phyloP scores from a whole-genome alignment of 2,113 vertebrate species.

The Ovis canadensis region DNA sequence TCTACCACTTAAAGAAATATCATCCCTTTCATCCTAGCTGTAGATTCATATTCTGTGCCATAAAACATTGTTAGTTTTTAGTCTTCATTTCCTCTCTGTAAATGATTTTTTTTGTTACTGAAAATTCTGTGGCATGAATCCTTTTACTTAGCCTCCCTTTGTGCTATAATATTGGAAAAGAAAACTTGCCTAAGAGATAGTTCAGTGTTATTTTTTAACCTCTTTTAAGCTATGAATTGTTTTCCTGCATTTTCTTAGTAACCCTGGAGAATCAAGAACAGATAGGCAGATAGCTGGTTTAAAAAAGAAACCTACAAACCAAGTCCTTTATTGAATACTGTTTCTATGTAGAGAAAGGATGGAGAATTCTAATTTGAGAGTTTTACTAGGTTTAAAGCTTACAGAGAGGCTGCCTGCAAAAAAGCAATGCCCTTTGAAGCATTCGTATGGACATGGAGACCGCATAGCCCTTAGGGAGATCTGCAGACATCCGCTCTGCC shows the following conservation, averaged over 20 bases:
- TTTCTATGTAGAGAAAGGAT: conserved; percentile 23
- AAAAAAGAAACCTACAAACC: background rate
- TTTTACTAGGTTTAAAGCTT: conserved; percentile 32
- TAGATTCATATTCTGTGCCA: background rate
- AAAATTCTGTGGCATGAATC: background rate
- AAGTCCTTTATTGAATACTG: conserved; percentile 11
- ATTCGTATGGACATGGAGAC: conserved; percentile 29
- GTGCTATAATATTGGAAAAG: background rate
- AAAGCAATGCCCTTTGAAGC: background rate
- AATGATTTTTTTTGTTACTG: background rate
- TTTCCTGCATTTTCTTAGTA: background rate
- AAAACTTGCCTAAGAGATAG: conserved; percentile 1
- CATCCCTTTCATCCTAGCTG: background rate
- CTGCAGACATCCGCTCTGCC: background rate
- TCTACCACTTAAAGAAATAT: conserved; percentile 23
- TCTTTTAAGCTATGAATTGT: background rate
- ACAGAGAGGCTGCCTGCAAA: background rate
- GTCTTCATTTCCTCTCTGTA: conserved; percentile 6
- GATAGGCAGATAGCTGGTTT: background rate
- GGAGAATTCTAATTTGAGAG: conserved; percentile 27
- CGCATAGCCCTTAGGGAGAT: conserved; percentile 58
- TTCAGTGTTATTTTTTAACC: background rate
- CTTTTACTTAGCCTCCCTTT: conserved; percentile 8
- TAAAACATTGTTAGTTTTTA: background rate
- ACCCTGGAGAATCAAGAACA: background rate